Percentiles rank a stretch among this genome's conserved stretches.
These are phyloP conservation scores for Syngnathus scovelli DNA, from an alignment of 2,113 vertebrate genomes.

Conservation along the genomic window DNA sequence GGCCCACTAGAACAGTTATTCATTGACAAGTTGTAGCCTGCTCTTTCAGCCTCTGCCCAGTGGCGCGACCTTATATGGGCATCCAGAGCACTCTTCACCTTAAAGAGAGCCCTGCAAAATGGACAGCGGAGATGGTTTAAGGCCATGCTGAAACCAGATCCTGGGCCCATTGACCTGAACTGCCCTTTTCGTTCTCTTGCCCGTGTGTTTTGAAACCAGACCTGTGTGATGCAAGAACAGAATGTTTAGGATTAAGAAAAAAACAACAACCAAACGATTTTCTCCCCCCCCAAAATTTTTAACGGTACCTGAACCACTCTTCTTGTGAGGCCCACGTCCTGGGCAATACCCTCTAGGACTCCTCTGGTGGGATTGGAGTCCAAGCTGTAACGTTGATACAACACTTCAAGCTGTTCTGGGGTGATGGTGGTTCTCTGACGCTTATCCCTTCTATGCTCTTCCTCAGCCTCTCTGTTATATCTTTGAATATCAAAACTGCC, in stretches of 20 bases:
- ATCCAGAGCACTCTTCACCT: constrained; percentile 94
- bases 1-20: constrained; percentile 81
- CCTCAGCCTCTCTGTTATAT: constrained; percentile 78
- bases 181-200: constrained; percentile 97
- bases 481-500: constrained; percentile 77
- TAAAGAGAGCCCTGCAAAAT: constrained; percentile 96
- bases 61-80: constrained; percentile 96
- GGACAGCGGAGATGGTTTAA: constrained; percentile 93
- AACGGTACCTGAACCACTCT: constrained; percentile 84
- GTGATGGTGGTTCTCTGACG: constrained; percentile 96
- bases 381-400: constrained; percentile 94
- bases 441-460: constrained; percentile 93
- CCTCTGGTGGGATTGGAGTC: constrained; percentile 97
- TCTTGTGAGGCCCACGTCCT: constrained; percentile 94
- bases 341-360: constrained; percentile 94
- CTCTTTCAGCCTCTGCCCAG: constrained; percentile 94
- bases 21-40: constrained; percentile 85
- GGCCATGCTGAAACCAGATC: constrained; percentile 63
- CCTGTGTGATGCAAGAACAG: constrained; percentile 48
- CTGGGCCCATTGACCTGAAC: constrained; percentile 89
- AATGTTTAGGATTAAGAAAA: background rate
- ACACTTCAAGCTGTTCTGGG: constrained; percentile 93
- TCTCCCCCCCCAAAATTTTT: background rate
- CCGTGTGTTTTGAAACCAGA: constrained; percentile 98
- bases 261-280: background rate